Conservation (phyloP, 2,797 vertebrate species). For the Sebastes taczanowskii region DNA sequence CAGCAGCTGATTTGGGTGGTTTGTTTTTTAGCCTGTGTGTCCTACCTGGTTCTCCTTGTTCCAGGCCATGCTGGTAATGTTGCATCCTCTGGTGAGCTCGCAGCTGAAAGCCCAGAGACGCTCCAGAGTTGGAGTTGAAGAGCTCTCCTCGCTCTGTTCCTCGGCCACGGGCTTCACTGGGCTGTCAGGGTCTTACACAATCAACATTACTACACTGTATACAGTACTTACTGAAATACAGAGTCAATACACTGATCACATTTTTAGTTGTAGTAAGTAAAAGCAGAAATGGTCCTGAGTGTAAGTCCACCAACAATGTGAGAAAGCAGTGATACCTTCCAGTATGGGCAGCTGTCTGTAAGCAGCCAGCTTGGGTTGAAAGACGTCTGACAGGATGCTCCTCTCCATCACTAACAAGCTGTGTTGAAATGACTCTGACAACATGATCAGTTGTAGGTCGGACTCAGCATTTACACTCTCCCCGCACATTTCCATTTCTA, state of each 20-base stretch:
- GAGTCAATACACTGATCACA: neutral
- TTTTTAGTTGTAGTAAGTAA: neutral
- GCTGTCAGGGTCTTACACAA: conserved; percentile 62
- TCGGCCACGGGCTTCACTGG: conserved; percentile 1
- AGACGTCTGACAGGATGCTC: conserved; percentile 84
- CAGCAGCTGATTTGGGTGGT: neutral
- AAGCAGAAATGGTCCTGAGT: neutral
- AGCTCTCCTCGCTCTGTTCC: conserved; percentile 26
- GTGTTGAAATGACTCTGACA: conserved; percentile 82
- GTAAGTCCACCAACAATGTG: neutral
- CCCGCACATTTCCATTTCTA: conserved; percentile 35
- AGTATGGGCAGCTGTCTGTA: conserved; percentile 86
- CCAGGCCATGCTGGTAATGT: conserved; percentile 88
- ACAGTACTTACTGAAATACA: neutral
- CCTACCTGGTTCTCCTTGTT: conserved; percentile 88
- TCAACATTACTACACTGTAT: neutral
- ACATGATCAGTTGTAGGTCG: conserved; percentile 73
- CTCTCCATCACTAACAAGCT: conserved; percentile 87
- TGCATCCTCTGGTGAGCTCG: conserved; percentile 80
- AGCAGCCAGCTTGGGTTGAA: conserved; percentile 86
- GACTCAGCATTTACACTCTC: conserved; percentile 54
- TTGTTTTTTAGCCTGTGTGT: conserved; percentile 57
- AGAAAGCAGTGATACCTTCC: conserved; percentile 26
- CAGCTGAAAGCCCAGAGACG: conserved; percentile 87
- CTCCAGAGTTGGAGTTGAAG: conserved; percentile 78